These are phyloP conservation scores for Microplitis demolitor DNA, from an alignment of 1,140 invertebrate species.

Conservation along the genomic window DNA sequence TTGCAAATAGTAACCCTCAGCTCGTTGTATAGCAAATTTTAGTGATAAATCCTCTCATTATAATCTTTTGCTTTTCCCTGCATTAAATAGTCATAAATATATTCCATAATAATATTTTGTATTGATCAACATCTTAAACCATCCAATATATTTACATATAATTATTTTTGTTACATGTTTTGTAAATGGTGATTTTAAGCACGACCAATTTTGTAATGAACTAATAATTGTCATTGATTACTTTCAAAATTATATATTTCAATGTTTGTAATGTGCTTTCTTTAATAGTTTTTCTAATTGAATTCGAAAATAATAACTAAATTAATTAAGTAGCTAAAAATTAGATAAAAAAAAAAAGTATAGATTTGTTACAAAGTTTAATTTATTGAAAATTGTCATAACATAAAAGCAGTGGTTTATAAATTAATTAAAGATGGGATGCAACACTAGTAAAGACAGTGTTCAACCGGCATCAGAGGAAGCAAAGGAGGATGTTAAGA, in stretches of 20 bases:
- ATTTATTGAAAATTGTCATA: neutral
- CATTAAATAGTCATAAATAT: no score
- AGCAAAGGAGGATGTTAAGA: conserved; percentile 49
- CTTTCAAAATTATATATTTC: no score
- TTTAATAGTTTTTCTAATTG: no score
- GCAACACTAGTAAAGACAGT: conserved; percentile 59
- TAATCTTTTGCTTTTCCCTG: neutral
- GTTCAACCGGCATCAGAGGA: conserved; percentile 56
- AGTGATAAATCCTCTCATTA: neutral
- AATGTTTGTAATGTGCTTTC: no score
- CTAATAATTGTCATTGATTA: no score
- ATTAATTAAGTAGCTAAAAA: neutral
- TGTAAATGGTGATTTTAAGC: no score
- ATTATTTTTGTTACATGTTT: no score
- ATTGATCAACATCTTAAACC: no score
- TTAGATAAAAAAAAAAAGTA: neutral
- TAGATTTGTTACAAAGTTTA: neutral
- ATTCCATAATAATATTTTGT: no score
- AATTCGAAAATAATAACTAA: neutral
- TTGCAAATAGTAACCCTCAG: conserved; percentile 9
- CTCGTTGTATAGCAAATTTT: neutral
- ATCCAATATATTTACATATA: no score
- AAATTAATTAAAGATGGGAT: conserved; percentile 48
- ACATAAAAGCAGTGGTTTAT: neutral
- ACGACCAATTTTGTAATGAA: no score